Percentiles rank a stretch among this genome's conserved stretches.
phyloP scores from a whole-genome alignment of 2,113 vertebrate species.

The Irena cyanogastra region DNA sequence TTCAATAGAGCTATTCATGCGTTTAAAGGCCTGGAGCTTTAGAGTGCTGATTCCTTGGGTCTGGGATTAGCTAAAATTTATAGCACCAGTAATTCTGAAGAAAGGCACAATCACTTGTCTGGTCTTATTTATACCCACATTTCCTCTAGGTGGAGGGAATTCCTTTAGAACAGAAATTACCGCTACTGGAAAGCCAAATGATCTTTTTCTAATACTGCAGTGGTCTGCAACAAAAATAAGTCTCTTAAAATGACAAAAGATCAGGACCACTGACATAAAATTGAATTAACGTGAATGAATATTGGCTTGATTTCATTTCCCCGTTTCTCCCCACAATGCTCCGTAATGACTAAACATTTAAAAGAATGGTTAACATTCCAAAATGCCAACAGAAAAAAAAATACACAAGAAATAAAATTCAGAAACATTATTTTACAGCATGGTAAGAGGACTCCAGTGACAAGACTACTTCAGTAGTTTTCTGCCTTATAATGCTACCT shows the following conservation, averaged over 20 bases:
- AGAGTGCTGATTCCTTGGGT: not conserved
- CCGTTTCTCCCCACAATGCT: not conserved
- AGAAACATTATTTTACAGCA: not conserved
- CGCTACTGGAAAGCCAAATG: not conserved
- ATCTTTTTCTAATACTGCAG: not conserved
- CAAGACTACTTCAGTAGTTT: not conserved
- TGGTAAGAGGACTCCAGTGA: not conserved
- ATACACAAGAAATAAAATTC: not conserved
- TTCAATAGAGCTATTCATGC: not conserved
- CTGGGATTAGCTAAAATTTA: slow-evolving; percentile 30
- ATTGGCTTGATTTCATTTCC: not conserved
- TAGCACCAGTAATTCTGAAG: slow-evolving; percentile 14
- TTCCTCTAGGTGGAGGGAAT: not conserved
- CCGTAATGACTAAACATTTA: not conserved
- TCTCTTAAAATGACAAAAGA: slow-evolving; percentile 1
- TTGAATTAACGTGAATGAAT: not conserved
- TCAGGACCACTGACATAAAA: not conserved
- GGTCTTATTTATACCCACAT: slow-evolving; percentile 21
- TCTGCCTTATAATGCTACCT: not conserved
- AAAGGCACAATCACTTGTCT: slow-evolving; percentile 26
- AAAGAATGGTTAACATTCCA: not conserved
- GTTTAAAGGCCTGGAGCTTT: slow-evolving; percentile 23
- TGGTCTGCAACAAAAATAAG: not conserved
- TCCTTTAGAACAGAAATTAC: slow-evolving; percentile 25
- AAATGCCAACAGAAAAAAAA: not conserved